Base-by-base conservation (phyloP, 2,888 invertebrate species). In the Pseudanteris insignis region DNA sequence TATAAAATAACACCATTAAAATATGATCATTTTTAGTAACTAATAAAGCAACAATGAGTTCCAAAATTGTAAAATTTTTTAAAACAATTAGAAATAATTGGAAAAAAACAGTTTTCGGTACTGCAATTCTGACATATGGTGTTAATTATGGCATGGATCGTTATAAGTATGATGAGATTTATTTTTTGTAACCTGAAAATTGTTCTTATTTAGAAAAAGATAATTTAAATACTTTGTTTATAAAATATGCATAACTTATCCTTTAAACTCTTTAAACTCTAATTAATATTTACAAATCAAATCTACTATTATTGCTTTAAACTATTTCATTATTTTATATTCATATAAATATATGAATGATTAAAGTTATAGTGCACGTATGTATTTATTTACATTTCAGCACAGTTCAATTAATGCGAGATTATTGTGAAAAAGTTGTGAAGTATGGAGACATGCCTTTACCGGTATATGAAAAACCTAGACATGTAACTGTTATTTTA, bases 41-140 rank as follows among this genome's bases (percentile, higher is more conserved):
- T 26, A 26, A 26, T 26, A 26, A 26, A n/a, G 12, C 12, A 40
- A 47, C 18, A 50, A 66, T 62, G 51, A 64, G 65, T 44, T 51
- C 64, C 24, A 48, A 66, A 4, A 51, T 89, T 66, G 74, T 87
- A 11, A 89, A 86, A 81, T 83, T 87, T 65, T 83, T 85, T 7
- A 87, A 85, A 82, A 86, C 86, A 2, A 78, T 93, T 33, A 81
- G 91, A 73, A 91, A 88, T 80, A 88, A 96, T 79, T 95, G 95
- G 94, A 96, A 96, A 76, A 96, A 95, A 76, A 89, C 92, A 0
- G 79, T 87, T 0, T 85, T 94, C 71, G 89, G 88, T 26, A 83
- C 86, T 11, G 82, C 86, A 38, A 84, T 87, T 2, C 71, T 89
- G 14, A 82, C 85, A 12, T 95, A 92, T 79, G 93, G 90, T 4